Percentiles rank a stretch among this genome's conserved stretches.
phyloP scores from a whole-genome alignment of 2,888 invertebrate species.

The Lymantria dispar region DNA sequence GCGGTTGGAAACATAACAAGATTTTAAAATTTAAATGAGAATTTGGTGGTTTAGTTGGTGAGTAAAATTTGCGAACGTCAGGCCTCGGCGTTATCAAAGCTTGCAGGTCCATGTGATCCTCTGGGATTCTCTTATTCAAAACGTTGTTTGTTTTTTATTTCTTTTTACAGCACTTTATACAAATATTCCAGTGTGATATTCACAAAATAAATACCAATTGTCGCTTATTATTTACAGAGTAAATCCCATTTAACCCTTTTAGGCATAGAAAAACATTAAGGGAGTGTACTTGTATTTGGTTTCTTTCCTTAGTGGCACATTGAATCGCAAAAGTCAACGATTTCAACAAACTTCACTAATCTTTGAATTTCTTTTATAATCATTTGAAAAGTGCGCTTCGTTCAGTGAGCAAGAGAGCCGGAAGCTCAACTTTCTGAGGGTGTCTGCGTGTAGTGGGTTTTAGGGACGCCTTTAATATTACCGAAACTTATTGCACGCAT shows the following conservation, averaged over 20 bases:
- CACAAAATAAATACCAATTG: constrained; percentile 25
- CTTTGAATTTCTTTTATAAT: no score
- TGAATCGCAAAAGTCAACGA: constrained; percentile 18
- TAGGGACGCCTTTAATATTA: no score
- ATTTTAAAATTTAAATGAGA: constrained; percentile 53
- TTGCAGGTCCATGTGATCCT: constrained; percentile 51
- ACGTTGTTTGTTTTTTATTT: constrained; percentile 49
- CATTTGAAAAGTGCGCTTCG: no score
- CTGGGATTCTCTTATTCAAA: constrained; percentile 50
- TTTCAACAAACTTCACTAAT: constrained; percentile 38
- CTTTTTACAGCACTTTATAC: constrained; percentile 34
- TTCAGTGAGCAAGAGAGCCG: no score
- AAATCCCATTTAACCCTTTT: constrained; percentile 23
- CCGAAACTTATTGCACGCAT: no score
- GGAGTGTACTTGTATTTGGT: constrained; percentile 9
- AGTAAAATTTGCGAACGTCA: constrained; percentile 46
- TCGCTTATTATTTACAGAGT: constrained; percentile 26
- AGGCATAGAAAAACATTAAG: constrained; percentile 11
- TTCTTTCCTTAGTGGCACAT: constrained; percentile 26
- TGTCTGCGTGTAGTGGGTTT: no score
- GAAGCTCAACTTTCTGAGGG: no score
- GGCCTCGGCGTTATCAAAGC: constrained; percentile 52
- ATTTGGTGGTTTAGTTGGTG: constrained; percentile 37
- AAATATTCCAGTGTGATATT: constrained; percentile 22
- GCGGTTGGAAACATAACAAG: constrained; percentile 47